A percentile compares a stretch with the other conserved stretches of the same genome.
Conservation (phyloP, 2,797 vertebrate species). For the Chrosomus eos region DNA sequence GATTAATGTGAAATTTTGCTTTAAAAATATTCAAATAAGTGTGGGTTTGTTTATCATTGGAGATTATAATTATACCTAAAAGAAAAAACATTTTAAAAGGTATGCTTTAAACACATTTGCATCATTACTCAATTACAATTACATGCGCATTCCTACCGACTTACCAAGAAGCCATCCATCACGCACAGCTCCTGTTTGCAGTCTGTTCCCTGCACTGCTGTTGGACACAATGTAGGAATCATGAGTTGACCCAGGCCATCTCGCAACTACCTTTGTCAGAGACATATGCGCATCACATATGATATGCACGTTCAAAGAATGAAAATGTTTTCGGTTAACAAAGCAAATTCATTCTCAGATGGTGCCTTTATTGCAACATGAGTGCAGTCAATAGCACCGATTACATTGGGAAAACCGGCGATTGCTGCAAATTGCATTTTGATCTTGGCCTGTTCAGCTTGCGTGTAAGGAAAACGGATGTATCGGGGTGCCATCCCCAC, state of each 20-base stretch:
- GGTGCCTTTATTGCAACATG: conserved; percentile 22
- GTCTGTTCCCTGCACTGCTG: background rate
- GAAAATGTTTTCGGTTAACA: conserved; percentile 48
- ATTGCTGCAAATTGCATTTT: conserved; percentile 53
- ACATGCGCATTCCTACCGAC: background rate
- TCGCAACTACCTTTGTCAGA: conserved; percentile 41
- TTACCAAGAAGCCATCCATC: background rate
- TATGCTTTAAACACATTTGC: background rate
- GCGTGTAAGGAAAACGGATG: conserved; percentile 24
- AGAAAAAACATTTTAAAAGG: no score
- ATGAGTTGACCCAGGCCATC: conserved; percentile 7
- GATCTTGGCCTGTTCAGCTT: conserved; percentile 41
- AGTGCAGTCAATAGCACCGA: conserved; percentile 14
- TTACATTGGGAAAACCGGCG: conserved; percentile 43
- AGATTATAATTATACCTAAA: no score
- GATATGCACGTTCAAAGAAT: conserved; percentile 49
- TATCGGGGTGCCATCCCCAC: conserved; percentile 20
- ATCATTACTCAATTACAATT: background rate
- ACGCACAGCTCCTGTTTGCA: background rate
- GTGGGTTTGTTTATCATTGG: no score
- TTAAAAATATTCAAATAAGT: no score
- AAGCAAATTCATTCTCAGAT: conserved; percentile 7
- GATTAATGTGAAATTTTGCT: no score
- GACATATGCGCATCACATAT: conserved; percentile 38
- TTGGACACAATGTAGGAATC: conserved; percentile 23